Evolutionary conservation across 2,797 vertebrate species (phyloP).

Genomic region (Enteromius unitaeniatus): DNA sequence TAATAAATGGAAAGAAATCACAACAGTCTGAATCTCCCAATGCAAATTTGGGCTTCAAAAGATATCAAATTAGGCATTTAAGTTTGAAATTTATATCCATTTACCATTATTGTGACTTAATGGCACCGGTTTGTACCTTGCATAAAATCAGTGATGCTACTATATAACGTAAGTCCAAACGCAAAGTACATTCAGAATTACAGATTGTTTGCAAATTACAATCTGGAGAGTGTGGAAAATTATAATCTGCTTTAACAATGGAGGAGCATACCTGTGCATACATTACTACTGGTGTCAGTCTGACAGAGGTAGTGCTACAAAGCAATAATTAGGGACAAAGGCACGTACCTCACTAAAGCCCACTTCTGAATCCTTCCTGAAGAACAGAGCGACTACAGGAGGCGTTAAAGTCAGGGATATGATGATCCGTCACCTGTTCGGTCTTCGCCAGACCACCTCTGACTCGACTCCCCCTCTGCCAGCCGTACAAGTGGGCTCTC

Average conservation of each 20-base stretch:
- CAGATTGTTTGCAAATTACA: neutral
- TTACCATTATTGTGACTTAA: too few species aligned
- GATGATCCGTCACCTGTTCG: constrained; percentile 60
- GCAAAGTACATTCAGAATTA: neutral
- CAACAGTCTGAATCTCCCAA: neutral
- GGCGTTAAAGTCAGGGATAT: constrained; percentile 2
- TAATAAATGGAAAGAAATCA: constrained; percentile 7
- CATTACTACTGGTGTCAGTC: constrained; percentile 51
- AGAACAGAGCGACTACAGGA: constrained; percentile 41
- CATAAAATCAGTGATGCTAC: too few species aligned
- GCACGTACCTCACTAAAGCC: constrained; percentile 37
- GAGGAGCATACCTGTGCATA: constrained; percentile 26
- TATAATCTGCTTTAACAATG: neutral
- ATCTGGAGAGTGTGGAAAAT: neutral
- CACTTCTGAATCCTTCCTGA: constrained; percentile 7
- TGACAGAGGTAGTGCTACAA: constrained; percentile 64
- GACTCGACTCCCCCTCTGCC: constrained; percentile 55
- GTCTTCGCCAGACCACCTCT: constrained; percentile 61
- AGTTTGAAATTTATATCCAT: too few species aligned
- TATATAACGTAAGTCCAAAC: too few species aligned
- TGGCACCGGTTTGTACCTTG: too few species aligned
- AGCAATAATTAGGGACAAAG: constrained; percentile 32
- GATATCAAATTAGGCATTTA: too few species aligned
- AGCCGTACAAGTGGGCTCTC: constrained; percentile 71
- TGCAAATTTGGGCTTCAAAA: neutral